Percentiles rank a stretch among this genome's conserved stretches.
Conservation (phyloP, 2,888 invertebrate species). For the Celastrina argiolus region DNA sequence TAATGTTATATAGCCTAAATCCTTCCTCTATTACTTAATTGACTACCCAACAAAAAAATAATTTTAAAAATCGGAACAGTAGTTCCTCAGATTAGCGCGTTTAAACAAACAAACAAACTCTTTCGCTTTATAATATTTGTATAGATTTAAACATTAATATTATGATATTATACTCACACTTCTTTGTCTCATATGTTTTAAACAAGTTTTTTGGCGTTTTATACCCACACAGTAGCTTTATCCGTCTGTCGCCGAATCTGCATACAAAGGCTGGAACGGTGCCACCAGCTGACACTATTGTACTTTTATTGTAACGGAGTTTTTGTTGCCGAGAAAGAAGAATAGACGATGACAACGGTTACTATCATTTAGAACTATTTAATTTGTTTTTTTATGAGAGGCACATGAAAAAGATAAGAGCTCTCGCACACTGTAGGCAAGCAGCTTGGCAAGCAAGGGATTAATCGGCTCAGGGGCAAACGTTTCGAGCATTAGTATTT, state of each 20-base stretch:
- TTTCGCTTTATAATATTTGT: too few relatives aligned
- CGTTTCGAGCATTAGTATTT: too few relatives aligned
- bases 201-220: background rate
- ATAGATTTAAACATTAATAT: too few relatives aligned
- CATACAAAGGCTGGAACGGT: slow-evolving; percentile 36
- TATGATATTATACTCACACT: background rate
- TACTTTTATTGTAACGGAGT: slow-evolving; percentile 25
- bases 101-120: too few relatives aligned
- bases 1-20: too few relatives aligned
- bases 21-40: too few relatives aligned
- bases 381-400: background rate
- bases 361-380: background rate
- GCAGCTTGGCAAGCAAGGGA: too few relatives aligned
- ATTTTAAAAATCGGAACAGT: too few relatives aligned
- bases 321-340: slow-evolving; percentile 23
- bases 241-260: slow-evolving; percentile 34
- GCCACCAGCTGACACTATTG: slow-evolving; percentile 21
- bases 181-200: background rate
- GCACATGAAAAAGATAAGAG: slow-evolving; percentile 12
- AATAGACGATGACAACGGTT: slow-evolving; percentile 22
- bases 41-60: too few relatives aligned
- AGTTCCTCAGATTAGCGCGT: too few relatives aligned
- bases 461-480: too few relatives aligned
- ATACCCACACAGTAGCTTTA: slow-evolving; percentile 24
- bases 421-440: background rate